Conservation (phyloP, 2,113 vertebrate species). For the Hydropotes inermis region DNA sequence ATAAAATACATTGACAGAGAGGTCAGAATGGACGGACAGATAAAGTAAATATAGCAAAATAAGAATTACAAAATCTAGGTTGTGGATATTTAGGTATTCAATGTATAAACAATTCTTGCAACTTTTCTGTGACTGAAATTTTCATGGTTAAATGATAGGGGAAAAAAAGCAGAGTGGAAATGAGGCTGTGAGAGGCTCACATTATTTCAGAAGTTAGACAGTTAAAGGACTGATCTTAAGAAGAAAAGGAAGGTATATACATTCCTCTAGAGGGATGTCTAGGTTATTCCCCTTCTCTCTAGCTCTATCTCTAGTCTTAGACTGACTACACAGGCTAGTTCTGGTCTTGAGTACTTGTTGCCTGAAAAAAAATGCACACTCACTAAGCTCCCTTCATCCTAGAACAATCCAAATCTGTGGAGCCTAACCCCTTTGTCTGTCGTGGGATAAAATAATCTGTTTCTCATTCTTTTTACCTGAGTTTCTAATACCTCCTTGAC, state of each 20-base stretch:
- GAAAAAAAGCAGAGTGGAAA: not conserved
- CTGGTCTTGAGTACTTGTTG: not conserved
- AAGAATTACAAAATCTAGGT: slow-evolving; percentile 22
- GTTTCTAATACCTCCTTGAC: not conserved
- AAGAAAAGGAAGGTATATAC: not conserved
- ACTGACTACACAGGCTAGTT: not conserved
- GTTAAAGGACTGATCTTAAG: not conserved
- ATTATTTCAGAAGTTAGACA: not conserved
- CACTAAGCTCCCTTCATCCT: not conserved
- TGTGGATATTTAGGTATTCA: not conserved
- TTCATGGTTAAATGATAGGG: slow-evolving; percentile 5
- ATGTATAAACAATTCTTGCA: not conserved
- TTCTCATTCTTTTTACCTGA: not conserved
- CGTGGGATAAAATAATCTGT: not conserved
- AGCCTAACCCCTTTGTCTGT: not conserved
- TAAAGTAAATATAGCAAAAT: slow-evolving; percentile 17
- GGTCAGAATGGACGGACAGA: not conserved
- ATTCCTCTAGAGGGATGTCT: not conserved
- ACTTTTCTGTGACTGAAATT: not conserved
- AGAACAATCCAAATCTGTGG: not conserved
- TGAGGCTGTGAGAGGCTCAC: not conserved
- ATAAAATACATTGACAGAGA: not conserved
- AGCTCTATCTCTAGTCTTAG: not conserved
- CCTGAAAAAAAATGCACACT: slow-evolving; percentile 3
- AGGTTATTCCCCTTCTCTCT: not conserved